Conservation (phyloP, 2,888 invertebrate genomes). For the Xylota sylvarum region DNA sequence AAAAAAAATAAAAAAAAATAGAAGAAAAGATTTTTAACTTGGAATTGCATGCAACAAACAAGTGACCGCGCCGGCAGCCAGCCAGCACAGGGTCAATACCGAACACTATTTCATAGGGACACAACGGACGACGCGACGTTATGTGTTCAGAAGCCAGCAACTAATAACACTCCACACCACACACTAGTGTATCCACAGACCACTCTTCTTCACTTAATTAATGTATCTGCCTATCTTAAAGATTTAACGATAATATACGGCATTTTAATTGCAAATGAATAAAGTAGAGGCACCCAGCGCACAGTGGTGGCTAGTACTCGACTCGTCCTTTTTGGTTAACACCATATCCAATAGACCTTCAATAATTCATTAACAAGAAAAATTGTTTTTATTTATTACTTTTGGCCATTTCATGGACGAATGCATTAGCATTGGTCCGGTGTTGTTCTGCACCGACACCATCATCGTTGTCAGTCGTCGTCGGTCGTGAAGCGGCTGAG, state of each 20-base stretch:
- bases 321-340: conserved; percentile 75
- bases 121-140: background rate
- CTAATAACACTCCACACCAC: conserved; percentile 54
- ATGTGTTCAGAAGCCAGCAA: conserved; percentile 54
- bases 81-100: conserved; percentile 56
- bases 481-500: background rate
- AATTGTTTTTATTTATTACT: conserved; percentile 77
- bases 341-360: conserved; percentile 77
- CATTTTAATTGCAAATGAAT: conserved; percentile 77
- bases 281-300: conserved; percentile 51
- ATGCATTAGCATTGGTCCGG: conserved; percentile 45
- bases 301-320: conserved; percentile 10
- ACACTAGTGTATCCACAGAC: background rate
- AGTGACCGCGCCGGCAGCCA: conserved; percentile 46
- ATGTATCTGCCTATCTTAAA: conserved; percentile 76
- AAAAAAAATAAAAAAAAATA: too few species aligned
- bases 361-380: conserved; percentile 77
- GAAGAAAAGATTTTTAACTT: conserved; percentile 44
- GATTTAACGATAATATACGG: conserved; percentile 76
- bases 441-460: background rate
- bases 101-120: conserved; percentile 24
- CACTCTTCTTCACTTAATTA: conserved; percentile 69
- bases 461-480: background rate
- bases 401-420: conserved; percentile 71
- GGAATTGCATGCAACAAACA: conserved; percentile 68